A percentile compares a stretch with the other conserved stretches of the same genome.
Evolutionary conservation across 2,888 invertebrate species (phyloP).

Genomic region (Miltochrista miniata): DNA sequence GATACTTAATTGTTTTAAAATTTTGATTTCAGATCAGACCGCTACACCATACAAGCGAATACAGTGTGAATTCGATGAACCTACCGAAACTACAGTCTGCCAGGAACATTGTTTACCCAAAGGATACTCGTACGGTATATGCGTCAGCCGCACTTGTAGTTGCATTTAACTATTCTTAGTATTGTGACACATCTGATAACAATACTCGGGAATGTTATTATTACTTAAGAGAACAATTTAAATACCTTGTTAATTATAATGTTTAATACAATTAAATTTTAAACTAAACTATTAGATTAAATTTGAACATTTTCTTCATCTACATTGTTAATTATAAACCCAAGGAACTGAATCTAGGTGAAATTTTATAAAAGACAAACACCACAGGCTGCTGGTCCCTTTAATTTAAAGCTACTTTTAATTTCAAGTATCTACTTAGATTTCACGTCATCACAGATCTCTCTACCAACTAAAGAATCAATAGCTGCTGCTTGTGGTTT

Average conservation of each 20-base stretch:
- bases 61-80: slow-evolving; percentile 55
- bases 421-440: too few species aligned
- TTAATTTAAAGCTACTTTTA: too few species aligned
- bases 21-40: slow-evolving; percentile 35
- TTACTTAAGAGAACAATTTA: slow-evolving; percentile 16
- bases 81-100: slow-evolving; percentile 59
- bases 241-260: slow-evolving; percentile 7
- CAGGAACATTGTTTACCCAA: slow-evolving; percentile 68
- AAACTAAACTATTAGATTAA: background rate
- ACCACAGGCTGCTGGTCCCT: too few species aligned
- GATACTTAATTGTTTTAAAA: too few species aligned
- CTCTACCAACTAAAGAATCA: slow-evolving; percentile 57
- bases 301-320: background rate
- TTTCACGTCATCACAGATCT: slow-evolving; percentile 39
- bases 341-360: too few species aligned
- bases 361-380: background rate
- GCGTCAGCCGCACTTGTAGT: slow-evolving; percentile 63
- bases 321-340: too few species aligned
- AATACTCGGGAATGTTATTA: background rate
- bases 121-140: slow-evolving; percentile 71
- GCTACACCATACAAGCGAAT: slow-evolving; percentile 41
- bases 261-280: slow-evolving; percentile 1
- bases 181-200: slow-evolving; percentile 9
- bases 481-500: slow-evolving; percentile 62
- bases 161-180: slow-evolving; percentile 52